Evolutionary conservation across 37 sponge, comb jelly and placozoan genomes (phyloP).

Genomic region (Chondrilla cf. caribensis): DNA sequence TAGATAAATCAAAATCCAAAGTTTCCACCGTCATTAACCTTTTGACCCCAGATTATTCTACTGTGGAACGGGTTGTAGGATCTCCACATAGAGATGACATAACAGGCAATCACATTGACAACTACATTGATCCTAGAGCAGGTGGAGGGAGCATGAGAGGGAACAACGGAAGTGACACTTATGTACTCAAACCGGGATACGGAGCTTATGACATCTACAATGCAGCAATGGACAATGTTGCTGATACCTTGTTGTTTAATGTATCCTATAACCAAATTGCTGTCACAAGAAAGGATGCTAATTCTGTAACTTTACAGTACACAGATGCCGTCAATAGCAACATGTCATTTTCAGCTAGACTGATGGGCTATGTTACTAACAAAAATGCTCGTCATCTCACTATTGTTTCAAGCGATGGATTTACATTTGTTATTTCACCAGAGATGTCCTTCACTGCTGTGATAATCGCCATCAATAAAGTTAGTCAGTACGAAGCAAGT

Average conservation of each 20-base stretch:
- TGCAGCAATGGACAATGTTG: neutral
- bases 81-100: slow-evolving; percentile 5
- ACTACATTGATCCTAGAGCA: slow-evolving; percentile 14
- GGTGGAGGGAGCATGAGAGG: slow-evolving; percentile 4
- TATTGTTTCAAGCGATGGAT: neutral
- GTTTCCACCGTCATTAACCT: too few relatives aligned
- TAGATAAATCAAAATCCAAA: too few relatives aligned
- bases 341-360: neutral
- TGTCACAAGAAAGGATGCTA: neutral
- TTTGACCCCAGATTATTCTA: neutral
- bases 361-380: neutral
- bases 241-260: slow-evolving; percentile 1
- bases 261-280: slow-evolving; percentile 2
- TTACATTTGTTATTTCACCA: neutral
- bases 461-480: neutral
- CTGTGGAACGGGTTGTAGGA: neutral
- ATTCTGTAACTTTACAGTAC: neutral
- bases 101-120: slow-evolving; percentile 10
- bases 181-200: slow-evolving; percentile 14
- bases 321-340: neutral
- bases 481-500: neutral
- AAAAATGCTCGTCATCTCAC: neutral
- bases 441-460: neutral
- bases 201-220: slow-evolving; percentile 5
- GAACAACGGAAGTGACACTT: slow-evolving; percentile 24